Evolutionary conservation across 2,797 vertebrate species (phyloP).

Genomic region (Coreius guichenoti): DNA sequence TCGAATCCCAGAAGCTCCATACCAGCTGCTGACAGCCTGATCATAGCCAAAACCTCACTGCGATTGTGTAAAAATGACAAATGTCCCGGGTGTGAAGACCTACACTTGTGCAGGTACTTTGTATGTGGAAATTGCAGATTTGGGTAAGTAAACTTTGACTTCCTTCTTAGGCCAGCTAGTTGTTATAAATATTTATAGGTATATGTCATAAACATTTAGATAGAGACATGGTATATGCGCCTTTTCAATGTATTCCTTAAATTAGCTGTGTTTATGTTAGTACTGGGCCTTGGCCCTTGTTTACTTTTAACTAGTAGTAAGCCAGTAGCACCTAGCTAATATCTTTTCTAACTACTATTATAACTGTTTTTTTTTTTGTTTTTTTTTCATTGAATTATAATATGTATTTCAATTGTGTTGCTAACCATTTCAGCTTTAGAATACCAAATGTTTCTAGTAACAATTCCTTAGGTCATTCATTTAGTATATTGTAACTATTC

Average conservation of each 20-base stretch:
- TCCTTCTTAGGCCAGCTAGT: neutral
- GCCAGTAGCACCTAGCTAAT: neutral
- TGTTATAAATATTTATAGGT: neutral
- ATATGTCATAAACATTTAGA: neutral
- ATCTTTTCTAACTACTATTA: neutral
- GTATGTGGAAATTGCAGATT: constrained; percentile 84
- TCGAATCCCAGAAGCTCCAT: neutral
- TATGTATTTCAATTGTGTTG: neutral
- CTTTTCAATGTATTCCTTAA: neutral
- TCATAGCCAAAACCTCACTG: constrained; percentile 75
- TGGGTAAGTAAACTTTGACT: constrained; percentile 62
- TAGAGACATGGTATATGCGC: neutral
- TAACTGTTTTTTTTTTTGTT: too few relatives aligned
- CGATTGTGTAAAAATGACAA: constrained; percentile 78
- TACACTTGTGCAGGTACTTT: constrained; percentile 88
- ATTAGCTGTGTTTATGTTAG: neutral
- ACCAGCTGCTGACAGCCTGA: constrained; percentile 60
- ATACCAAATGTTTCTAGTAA: neutral
- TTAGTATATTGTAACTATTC: neutral
- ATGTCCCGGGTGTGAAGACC: constrained; percentile 71
- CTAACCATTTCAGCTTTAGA: neutral
- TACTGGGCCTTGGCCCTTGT: too few relatives aligned
- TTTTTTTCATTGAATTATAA: neutral
- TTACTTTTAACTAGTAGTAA: neutral
- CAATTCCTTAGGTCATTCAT: neutral